Base-by-base conservation (phyloP, 2,113 vertebrate species). In the Takifugu flavidus region DNA sequence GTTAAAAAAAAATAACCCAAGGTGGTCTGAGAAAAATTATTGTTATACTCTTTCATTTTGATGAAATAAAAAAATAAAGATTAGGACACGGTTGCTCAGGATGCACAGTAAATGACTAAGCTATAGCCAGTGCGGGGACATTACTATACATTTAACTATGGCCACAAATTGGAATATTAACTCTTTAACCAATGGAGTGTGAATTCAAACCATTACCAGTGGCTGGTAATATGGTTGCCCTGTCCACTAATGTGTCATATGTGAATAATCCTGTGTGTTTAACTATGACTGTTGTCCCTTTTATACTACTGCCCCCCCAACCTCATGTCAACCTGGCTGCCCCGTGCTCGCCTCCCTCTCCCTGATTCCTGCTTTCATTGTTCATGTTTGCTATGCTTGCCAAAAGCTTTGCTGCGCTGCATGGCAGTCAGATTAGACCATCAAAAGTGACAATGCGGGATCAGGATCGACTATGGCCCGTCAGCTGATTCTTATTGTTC, bases 361-460 rank as follows among this genome's bases (percentile, higher is more conserved):
- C 62, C 64, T 56, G 81, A 82, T 72, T 84, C 81, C 82, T 82
- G 75, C 75, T 74, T 75, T 79, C 82, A 88, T 90, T 90, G 90
- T 91, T 90, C 86, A 79, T 53, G 86, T 90, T 90, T 91, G 91
- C 90, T 85, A 90, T 72, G 83, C 83, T 90, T 88, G 91, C 88
- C 89, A 91, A 91, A 91, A 89, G 87, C 90, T 89, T 91, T 83
- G 56, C 85, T 78, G 80, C 62, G 71, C 89, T 56, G 88, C 90
- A 89, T 75, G 88, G 90, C 83, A 50, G 84, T 90, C 89, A 92
- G 87, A 92, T 91, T 91, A 87, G 89, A 77, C 73, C 84, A 88
- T 80, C 83, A 87, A 91, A 86, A 91, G 89, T 89, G 83, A 93
- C 88, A 93, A 94, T 91, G 89, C 90, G 89, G 91, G 89, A 82